Percentiles rank a stretch among this genome's conserved stretches.
Evolutionary conservation across 2,113 vertebrate species (phyloP).

Genomic region (Petromus typicus): DNA sequence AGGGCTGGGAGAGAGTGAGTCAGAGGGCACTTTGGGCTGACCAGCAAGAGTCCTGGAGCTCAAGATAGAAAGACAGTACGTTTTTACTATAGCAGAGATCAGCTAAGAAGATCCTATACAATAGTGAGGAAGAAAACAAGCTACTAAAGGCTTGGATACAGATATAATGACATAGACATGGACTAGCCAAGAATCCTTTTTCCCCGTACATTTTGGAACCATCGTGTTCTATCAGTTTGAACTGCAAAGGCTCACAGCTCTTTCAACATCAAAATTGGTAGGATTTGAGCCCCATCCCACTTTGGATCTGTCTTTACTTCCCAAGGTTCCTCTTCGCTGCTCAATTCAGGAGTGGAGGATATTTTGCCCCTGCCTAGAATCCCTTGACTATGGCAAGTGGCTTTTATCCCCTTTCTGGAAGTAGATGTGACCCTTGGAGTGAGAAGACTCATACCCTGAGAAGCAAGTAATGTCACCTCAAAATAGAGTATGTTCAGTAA

Average conservation of each 20-base stretch:
- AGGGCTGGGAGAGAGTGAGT: neutral
- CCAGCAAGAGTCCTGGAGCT: neutral
- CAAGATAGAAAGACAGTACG: neutral
- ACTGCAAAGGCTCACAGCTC: neutral
- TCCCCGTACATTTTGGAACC: neutral
- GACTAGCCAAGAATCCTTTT: neutral
- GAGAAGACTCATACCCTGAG: neutral
- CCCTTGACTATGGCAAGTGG: neutral
- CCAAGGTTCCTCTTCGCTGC: neutral
- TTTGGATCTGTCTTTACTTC: neutral
- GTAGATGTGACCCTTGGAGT: neutral
- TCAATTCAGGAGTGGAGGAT: neutral
- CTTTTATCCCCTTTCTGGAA: neutral
- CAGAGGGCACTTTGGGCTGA: neutral
- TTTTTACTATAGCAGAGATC: constrained; percentile 1
- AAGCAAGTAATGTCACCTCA: neutral
- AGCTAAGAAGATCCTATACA: neutral
- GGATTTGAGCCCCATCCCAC: neutral
- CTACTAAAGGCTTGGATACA: neutral
- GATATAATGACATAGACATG: neutral
- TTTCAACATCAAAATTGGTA: neutral
- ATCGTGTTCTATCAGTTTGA: neutral
- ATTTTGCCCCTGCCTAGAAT: neutral
- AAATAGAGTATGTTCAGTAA: neutral
- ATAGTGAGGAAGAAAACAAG: neutral